Evolutionary conservation across 2,113 vertebrate species (phyloP), one percentile per base, ranked within the genome.

Genomic region (Eulemur rufifrons): DNA sequence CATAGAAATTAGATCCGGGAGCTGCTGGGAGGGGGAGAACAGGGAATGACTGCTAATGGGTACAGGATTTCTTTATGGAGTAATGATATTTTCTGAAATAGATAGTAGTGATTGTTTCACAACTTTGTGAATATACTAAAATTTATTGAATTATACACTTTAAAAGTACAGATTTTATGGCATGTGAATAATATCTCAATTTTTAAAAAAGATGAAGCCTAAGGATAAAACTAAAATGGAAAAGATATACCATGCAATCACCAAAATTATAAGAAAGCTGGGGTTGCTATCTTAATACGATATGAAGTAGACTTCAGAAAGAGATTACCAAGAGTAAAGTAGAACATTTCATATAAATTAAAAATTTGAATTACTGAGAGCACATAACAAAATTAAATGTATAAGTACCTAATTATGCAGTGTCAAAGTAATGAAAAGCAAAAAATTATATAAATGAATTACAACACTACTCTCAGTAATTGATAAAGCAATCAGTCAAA

Each of bases 351-450:
- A 56, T 50, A 63, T 45, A 37, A 10, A 95, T 86, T 86, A 76
- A 82, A 80, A 95, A 4, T 74, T 25, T 82, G 32, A 88, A 21
- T 73, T 54, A 93, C 54, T 25, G 82, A 63, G 8, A 90, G 73
- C 61, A 87, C 34, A 61, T 25, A 94, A 95, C 1, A 86, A 94
- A 91, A 96, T 81, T 74, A 94, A 86, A 93, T 76, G 52, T 82
- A 14, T 37, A 80, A 73, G 29, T 27, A 76, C 6, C 34, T 76
- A 86, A 93, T 84, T 68, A 83, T 42, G 59, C 21, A 59, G 9
- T 74, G 11, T 68, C 59, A 91, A 86, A 86, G 10, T 73, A 91
- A 96, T 77, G 11, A 91, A 83, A 39, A 39, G 61, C 10, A 92
- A 94, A 87, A 83, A 81, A 66, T 45, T 39, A 52, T 34, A 25